Conservation (phyloP, 2,888 invertebrate genomes). For the Acleris sparsana region DNA sequence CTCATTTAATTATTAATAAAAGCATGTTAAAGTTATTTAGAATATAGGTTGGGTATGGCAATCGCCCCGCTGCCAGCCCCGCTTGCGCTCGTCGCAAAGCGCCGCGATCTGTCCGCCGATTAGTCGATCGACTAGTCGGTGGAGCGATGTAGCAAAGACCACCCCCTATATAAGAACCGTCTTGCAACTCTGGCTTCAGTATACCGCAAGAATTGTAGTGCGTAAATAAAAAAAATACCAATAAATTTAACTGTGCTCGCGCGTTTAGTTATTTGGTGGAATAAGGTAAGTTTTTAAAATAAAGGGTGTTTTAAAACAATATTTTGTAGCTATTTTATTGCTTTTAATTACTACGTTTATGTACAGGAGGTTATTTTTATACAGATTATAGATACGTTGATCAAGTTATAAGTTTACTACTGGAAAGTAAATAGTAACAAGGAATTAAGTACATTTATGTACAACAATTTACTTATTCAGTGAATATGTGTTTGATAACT, state of each 20-base stretch:
- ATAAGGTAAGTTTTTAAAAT: conserved; percentile 7
- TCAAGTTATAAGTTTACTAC: too few species aligned
- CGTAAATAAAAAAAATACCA: conserved; percentile 40
- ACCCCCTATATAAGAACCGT: conserved; percentile 69
- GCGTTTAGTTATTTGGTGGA: conserved; percentile 4
- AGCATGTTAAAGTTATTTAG: not conserved
- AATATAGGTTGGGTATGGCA: not conserved
- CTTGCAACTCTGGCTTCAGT: conserved; percentile 54
- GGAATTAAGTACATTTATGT: too few species aligned
- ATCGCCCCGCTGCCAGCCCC: conserved; percentile 12
- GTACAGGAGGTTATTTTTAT: too few species aligned
- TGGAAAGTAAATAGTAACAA: too few species aligned
- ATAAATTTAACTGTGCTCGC: conserved; percentile 4
- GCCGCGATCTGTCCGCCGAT: conserved; percentile 42
- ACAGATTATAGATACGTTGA: too few species aligned
- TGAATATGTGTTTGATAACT: too few species aligned
- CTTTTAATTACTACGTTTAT: too few species aligned
- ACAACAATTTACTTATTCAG: too few species aligned
- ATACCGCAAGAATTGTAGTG: conserved; percentile 49
- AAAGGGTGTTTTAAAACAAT: too few species aligned
- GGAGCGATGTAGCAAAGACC: conserved; percentile 39
- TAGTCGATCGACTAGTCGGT: conserved; percentile 44
- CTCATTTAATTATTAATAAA: too few species aligned
- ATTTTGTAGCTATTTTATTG: too few species aligned
- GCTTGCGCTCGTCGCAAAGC: conserved; percentile 15